phyloP scores from a whole-genome alignment of 1,140 invertebrate species.

The Vollenhovia emeryi region DNA sequence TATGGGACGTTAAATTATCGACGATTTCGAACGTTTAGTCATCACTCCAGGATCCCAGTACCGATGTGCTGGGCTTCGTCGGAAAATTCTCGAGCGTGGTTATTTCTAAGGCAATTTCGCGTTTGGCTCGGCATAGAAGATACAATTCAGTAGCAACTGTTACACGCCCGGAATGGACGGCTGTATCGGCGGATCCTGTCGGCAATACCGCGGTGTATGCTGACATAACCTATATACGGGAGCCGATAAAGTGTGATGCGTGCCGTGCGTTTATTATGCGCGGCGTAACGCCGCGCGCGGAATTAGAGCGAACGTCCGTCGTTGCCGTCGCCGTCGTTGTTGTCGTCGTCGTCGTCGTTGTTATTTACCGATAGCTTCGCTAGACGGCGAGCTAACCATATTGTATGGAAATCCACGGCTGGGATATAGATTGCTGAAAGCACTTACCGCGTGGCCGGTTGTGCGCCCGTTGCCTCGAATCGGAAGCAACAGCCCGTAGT shows the following conservation, averaged over 20 bases:
- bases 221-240: slow-evolving; percentile 53
- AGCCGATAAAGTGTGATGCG: slow-evolving; percentile 64
- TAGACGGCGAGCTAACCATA: slow-evolving; percentile 47
- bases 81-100: slow-evolving; percentile 30
- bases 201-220: slow-evolving; percentile 49
- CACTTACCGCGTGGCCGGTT: slow-evolving; percentile 26
- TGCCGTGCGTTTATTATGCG: slow-evolving; percentile 62
- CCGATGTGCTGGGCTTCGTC: background rate
- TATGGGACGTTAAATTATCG: too few species aligned
- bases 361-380: slow-evolving; percentile 49
- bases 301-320: slow-evolving; percentile 55
- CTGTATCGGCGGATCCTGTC: slow-evolving; percentile 38
- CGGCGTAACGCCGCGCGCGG: slow-evolving; percentile 24
- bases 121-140: slow-evolving; percentile 31
- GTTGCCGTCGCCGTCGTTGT: background rate
- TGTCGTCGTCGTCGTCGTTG: background rate
- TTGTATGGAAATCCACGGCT: slow-evolving; percentile 46
- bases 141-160: slow-evolving; percentile 27
- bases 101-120: slow-evolving; percentile 9
- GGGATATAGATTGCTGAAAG: slow-evolving; percentile 53
- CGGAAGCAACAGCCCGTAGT: slow-evolving; percentile 24
- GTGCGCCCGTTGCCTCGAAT: slow-evolving; percentile 17
- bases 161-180: background rate
- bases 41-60: too few species aligned
- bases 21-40: too few species aligned